Evolutionary conservation across 2,113 vertebrate species (phyloP), one percentile per base, ranked within the genome.

Genomic region (Anolis sagrei): DNA sequence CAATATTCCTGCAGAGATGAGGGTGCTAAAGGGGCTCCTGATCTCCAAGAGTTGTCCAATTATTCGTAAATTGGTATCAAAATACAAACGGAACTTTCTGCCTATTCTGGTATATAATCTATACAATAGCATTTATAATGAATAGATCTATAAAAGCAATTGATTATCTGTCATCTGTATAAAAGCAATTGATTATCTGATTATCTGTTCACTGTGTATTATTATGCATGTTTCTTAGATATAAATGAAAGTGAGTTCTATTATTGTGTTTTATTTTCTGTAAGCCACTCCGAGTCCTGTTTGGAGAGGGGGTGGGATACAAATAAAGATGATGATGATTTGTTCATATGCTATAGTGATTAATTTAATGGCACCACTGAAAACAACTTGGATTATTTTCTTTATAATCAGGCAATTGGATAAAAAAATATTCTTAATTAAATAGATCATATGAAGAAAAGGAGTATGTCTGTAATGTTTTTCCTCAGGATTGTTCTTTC

Each of bases 361-460:
- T 29, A 16, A 82, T 49, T 1, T 64, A 73, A 3, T 18, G 1
- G 10, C 0, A 76, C 83, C 77, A 51, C 79, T n/a, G 51, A 66
- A 86, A 77, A 21, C 0, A 91, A 74, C 1, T 54, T 82, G 0
- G 3, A 27, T 88, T 14, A 1, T 0, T 76, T 73, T 85, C 68
- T 2, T 16, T 76, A 19, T 11, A 68, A 1, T 54, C 80, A 66
- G 80, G 16, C 81, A 83, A 79, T 58, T 77, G 29, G 36, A 48
- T 0, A 58, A 70, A 58, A 70, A 87, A 70, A 11, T 44, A 13
- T 27, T 39, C 86, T 79, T 83, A 51, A 79, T 88, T n/a, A 79
- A 7, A 36, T 19, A 74, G 0, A 21, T 0, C 69, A 85, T 70
- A 61, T 39, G 2, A 81, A 39, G 4, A 32, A 6, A 5, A 1